A percentile compares a stretch with the other conserved stretches of the same genome.
phyloP scores from a whole-genome alignment of 35 echinoderm and acorn worm species.

The Apostichopus japonicus region DNA sequence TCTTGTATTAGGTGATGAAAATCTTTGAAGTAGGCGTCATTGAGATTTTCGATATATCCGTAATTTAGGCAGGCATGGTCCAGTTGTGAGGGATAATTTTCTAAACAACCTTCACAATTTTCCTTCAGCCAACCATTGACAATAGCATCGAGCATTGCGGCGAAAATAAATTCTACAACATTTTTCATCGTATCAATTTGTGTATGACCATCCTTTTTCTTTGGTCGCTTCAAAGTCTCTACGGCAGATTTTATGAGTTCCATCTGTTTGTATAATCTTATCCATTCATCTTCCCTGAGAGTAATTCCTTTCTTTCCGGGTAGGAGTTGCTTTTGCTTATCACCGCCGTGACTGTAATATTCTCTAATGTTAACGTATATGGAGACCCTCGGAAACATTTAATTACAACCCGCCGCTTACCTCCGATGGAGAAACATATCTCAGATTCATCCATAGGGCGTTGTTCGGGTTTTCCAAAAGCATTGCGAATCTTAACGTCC shows the following conservation, averaged over 20 bases:
- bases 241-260: neutral
- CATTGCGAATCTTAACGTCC: neutral
- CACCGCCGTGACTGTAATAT: neutral
- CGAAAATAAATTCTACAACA: neutral
- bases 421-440: neutral
- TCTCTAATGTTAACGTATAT: constrained; percentile 13
- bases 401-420: neutral
- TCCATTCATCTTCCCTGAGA: neutral
- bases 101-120: constrained; percentile 34
- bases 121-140: neutral
- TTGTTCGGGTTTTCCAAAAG: neutral
- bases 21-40: neutral
- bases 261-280: neutral
- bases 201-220: neutral
- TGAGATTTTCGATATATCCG: neutral
- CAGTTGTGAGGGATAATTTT: neutral
- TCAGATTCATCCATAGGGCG: neutral
- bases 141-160: neutral
- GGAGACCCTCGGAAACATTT: neutral
- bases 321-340: neutral
- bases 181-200: neutral
- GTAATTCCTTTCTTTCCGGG: constrained; percentile 34
- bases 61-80: constrained; percentile 30
- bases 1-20: neutral
- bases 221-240: neutral